Evolutionary conservation across 2,113 vertebrate genomes (phyloP), one percentile per base, ranked within the genome.

Genomic region (Arenaria interpres): DNA sequence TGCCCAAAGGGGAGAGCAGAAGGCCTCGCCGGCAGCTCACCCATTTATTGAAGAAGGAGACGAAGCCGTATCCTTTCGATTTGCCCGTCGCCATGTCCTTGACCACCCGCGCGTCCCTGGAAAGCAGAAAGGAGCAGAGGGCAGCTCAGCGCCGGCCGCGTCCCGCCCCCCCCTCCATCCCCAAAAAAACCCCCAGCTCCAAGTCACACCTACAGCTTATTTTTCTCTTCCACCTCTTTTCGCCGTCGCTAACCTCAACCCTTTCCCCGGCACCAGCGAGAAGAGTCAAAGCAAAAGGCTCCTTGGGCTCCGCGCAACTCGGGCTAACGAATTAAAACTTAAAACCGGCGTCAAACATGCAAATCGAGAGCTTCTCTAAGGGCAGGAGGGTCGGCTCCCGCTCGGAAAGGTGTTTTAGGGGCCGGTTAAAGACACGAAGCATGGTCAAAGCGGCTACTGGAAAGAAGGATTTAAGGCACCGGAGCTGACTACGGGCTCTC

Each of bases 1-100:
- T 6, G 27, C 3, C 4, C 9, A 4, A 22, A 21, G 21, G 21
- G 46, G 64, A 64, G 32, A 6, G 46, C 24, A 45, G 9, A 22
- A 22, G 18, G 45, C 8, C 7, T 18, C 8, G 43, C 41, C 9
- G 43, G 45, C 43, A 5, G 93, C 98, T 98, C 93, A 99, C 99
- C 99, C 99, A 99, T 98, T 99, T 99, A 96, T 99, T 99, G 98
- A 99, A 99, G 98, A 99, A 99, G 96, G 99, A 99, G 66, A 99
- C 99, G 89, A 99, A 99, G 95, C 99, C 99, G 69, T 99, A 99
- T 96, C 99, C 99, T 97, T 99, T 99, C 72, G 99, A 99, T 96
- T 99, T 99, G 56, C 99, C 99, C 39, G 99, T 99, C 25, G 99
- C 99, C 99, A 99, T 99, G 97, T 99, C 99, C 98, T 99, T 99